Evolutionary conservation across 2,888 invertebrate species (phyloP), one percentile per base, ranked within the genome.

Genomic region (Bellardia bayeri): DNA sequence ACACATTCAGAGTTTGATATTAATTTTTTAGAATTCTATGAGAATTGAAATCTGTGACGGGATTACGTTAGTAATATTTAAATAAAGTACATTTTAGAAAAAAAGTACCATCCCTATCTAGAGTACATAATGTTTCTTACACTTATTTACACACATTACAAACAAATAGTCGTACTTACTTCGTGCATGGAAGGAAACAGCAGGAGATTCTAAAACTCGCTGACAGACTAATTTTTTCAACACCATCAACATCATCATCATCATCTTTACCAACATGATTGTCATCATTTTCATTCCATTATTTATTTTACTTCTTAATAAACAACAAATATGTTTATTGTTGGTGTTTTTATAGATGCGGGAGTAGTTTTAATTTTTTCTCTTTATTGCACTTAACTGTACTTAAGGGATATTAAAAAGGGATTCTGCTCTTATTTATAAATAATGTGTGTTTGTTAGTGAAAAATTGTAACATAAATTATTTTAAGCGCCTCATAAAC

Each of bases 321-420:
- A 54, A 80, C 37, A 51, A 49, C 16, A 45, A 23, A 33, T 14
- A 33, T 45, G 49, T 42, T 37, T 54, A 0, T 33, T 54, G 13
- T 3, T 56, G 16, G 23, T 16, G 16, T 23, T 23, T 56, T 23
- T 63, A 33, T 16, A 49, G 45, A 82, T 82, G 85, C 81, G 76
- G 85, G 81, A 85, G 81, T 76, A 64, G 42, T 45, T 63, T 81
- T 66, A 30, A 66, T 74, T 9, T 23, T n/a, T 14, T 64, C 30
- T 75, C 13, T 45, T 75, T 76, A 71, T 82, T 56, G 75, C 85
- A 81, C 85, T 82, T 82, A 76, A 76, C 64, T 64, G 51, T 69
- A 76, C 64, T 64, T 54, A 76, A 76, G 85, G 76, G 69, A 63
- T 51, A 66, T 2, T 56, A 56, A 68, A 33, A 37, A 68, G 66